phyloP scores from a whole-genome alignment of 2,113 vertebrate species.

The Vicugna pacos region DNA sequence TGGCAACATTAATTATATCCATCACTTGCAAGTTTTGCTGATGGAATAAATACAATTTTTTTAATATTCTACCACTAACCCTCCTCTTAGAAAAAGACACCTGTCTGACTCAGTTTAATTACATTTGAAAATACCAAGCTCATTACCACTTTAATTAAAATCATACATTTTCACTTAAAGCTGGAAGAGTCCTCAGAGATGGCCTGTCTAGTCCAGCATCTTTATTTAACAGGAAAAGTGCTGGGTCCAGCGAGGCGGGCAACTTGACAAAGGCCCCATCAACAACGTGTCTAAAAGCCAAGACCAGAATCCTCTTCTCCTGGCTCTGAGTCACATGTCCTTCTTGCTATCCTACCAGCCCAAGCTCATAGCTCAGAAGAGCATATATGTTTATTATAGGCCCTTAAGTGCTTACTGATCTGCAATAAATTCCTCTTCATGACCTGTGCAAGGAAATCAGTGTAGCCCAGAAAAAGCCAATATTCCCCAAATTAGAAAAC shows the following conservation, averaged over 20 bases:
- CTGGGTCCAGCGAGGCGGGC: not conserved
- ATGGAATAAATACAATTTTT: conserved; percentile 47
- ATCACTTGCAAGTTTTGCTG: conserved; percentile 13
- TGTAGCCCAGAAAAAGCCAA: not conserved
- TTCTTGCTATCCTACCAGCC: not conserved
- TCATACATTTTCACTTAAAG: conserved; percentile 51
- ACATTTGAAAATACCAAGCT: conserved; percentile 60
- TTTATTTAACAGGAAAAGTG: conserved; percentile 41
- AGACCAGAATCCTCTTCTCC: not conserved
- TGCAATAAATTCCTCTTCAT: not conserved
- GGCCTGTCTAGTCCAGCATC: not conserved
- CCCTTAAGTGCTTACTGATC: not conserved
- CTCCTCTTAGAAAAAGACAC: conserved; percentile 55
- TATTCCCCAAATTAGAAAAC: conserved; percentile 1
- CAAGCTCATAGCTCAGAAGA: not conserved
- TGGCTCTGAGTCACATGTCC: not conserved
- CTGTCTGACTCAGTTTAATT: conserved; percentile 54
- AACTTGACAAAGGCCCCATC: not conserved
- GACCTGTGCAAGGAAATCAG: not conserved
- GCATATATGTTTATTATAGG: not conserved
- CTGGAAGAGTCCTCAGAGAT: conserved; percentile 60
- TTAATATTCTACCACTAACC: conserved; percentile 37
- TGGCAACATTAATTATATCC: conserved; percentile 63
- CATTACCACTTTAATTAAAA: conserved; percentile 74
- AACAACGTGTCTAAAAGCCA: not conserved